Conservation (phyloP, 2,888 invertebrate species). For the Opisthograptis luteolata region DNA sequence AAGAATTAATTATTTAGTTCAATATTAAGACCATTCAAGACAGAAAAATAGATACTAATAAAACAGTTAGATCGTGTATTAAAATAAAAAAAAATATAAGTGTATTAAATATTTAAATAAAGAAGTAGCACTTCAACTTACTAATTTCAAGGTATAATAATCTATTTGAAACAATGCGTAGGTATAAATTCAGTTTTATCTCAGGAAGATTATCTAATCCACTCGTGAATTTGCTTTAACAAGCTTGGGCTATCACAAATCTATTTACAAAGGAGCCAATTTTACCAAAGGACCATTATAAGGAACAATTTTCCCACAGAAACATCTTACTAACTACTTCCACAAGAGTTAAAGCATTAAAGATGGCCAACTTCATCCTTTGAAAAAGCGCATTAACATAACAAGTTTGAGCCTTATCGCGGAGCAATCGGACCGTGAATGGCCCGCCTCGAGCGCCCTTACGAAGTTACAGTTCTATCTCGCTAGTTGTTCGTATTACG, state of each 20-base stretch:
- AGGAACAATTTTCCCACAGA: conserved; percentile 19
- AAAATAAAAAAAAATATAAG: too few species aligned
- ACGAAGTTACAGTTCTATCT: conserved; percentile 26
- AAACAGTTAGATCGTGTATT: too few species aligned
- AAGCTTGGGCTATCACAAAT: conserved; percentile 5
- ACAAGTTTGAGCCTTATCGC: conserved; percentile 37
- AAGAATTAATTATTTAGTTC: too few species aligned
- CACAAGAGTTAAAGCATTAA: conserved; percentile 31
- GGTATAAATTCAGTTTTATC: too few species aligned
- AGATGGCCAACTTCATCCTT: conserved; percentile 35
- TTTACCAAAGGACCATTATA: conserved; percentile 14
- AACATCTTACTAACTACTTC: conserved; percentile 27
- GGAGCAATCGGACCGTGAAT: conserved; percentile 34
- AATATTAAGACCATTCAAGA: too few species aligned
- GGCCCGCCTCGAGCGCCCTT: conserved; percentile 29
- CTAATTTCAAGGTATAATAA: too few species aligned
- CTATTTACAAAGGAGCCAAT: conserved; percentile 14
- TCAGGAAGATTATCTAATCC: too few species aligned
- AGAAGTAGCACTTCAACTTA: too few species aligned
- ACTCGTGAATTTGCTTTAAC: too few species aligned
- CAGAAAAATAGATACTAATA: too few species aligned
- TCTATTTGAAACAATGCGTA: too few species aligned
- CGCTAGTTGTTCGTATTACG: conserved; percentile 30
- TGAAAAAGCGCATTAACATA: conserved; percentile 40
- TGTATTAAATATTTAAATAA: too few species aligned